These are phyloP conservation scores for Semnornis frantzii DNA, from an alignment of 2,113 vertebrate species.

Conservation along the genomic window DNA sequence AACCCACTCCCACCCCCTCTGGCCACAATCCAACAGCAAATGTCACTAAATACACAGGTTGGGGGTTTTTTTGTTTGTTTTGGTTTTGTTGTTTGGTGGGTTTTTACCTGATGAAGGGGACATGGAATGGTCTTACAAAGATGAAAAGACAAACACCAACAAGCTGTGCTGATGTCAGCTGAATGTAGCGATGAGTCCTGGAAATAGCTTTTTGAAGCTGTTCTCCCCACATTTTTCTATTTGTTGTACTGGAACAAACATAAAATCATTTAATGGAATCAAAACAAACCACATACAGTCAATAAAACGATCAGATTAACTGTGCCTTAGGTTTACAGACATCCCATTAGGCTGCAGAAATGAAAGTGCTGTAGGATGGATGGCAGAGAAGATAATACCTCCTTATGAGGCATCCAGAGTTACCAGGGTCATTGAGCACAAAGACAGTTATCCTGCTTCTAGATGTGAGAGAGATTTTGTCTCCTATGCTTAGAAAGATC, in stretches of 20 bases:
- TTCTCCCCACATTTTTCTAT: slow-evolving; percentile 84
- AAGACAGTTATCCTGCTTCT: neutral
- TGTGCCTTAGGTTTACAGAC: neutral
- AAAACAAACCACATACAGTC: neutral
- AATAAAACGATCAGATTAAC: slow-evolving; percentile 23
- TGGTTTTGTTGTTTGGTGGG: neutral
- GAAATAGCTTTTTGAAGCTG: slow-evolving; percentile 85
- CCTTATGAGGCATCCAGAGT: neutral
- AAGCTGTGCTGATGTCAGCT: slow-evolving; percentile 82
- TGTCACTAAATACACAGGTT: neutral
- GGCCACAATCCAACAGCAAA: neutral
- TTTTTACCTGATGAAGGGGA: slow-evolving; percentile 81
- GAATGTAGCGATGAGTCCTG: slow-evolving; percentile 80
- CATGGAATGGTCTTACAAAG: slow-evolving; percentile 81
- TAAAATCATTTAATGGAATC: slow-evolving; percentile 53
- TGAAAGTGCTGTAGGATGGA: neutral
- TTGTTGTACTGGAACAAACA: slow-evolving; percentile 78
- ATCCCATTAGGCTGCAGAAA: slow-evolving; percentile 10
- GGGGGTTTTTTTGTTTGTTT: neutral
- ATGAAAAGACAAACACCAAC: slow-evolving; percentile 85
- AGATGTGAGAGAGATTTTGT: neutral
- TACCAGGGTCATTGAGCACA: neutral
- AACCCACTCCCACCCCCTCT: neutral
- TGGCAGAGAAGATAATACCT: neutral
- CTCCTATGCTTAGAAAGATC: neutral